Conservation (phyloP, 92 coral and sea anemone species). For the Nematostella vectensis region DNA sequence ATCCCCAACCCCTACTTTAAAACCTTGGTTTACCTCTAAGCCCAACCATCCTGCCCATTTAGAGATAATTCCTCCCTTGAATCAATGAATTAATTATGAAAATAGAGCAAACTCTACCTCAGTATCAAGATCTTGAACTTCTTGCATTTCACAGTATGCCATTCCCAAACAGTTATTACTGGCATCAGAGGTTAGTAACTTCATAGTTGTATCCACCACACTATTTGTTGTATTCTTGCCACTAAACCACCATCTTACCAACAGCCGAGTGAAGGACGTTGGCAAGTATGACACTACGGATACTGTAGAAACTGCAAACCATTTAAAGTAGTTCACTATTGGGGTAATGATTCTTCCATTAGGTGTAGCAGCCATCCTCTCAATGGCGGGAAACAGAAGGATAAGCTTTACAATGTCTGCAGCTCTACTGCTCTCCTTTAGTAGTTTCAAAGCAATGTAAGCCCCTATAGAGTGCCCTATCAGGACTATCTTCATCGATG, state of each 20-base stretch:
- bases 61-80: too few species aligned
- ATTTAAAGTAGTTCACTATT: constrained; percentile 61
- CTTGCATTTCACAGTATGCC: constrained; percentile 78
- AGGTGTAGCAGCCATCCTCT: constrained; percentile 88
- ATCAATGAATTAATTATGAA: too few species aligned
- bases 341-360: constrained; percentile 82
- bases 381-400: constrained; percentile 85
- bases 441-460: constrained; percentile 66
- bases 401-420: constrained; percentile 60
- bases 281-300: constrained; percentile 63
- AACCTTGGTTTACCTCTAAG: too few species aligned
- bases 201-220: constrained; percentile 54
- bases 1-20: too few species aligned
- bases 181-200: constrained; percentile 51
- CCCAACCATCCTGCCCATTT: too few species aligned
- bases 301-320: constrained; percentile 55
- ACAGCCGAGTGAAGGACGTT: constrained; percentile 28
- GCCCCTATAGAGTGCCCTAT: constrained; percentile 99
- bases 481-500: constrained; percentile 53
- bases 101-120: constrained; percentile 32
- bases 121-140: constrained; percentile 59
- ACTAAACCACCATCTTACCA: constrained; percentile 83
- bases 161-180: constrained; percentile 54
- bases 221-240: constrained; percentile 35
- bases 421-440: constrained; percentile 33